Percentiles rank a stretch among this genome's conserved stretches.
Evolutionary conservation across 2,797 vertebrate species (phyloP).

Genomic region (Syngnathus acus): DNA sequence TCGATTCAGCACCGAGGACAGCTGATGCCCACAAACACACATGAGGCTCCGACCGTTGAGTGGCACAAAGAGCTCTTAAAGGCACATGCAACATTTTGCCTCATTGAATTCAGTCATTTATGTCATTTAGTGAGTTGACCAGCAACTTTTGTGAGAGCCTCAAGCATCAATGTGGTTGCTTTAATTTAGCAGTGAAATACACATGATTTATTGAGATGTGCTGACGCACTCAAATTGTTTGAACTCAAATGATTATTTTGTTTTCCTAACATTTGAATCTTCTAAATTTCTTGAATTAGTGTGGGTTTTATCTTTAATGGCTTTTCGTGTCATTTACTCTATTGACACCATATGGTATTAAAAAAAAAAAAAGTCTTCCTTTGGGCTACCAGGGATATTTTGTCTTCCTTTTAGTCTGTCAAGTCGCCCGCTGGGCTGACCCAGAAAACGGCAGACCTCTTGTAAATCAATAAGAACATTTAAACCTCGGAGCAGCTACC

Average conservation of each 20-base stretch:
- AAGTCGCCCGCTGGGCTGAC: conserved; percentile 53
- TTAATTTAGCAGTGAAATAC: conserved; percentile 53
- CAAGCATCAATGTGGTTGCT: conserved; percentile 41
- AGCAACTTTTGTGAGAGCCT: conserved; percentile 24
- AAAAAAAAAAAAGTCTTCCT: conserved; percentile 50
- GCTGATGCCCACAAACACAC: conserved; percentile 63
- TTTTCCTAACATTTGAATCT: neutral
- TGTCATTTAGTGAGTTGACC: conserved; percentile 19
- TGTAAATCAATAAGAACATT: conserved; percentile 28
- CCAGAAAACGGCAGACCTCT: conserved; percentile 46
- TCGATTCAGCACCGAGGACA: conserved; percentile 50
- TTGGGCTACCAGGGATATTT: conserved; percentile 42
- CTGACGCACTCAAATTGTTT: conserved; percentile 30
- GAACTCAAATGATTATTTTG: neutral
- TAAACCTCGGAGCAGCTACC: conserved; percentile 9
- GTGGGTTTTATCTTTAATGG: neutral
- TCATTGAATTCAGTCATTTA: conserved; percentile 8
- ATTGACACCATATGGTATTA: conserved; percentile 50
- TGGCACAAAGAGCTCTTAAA: conserved; percentile 67
- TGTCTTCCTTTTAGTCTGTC: conserved; percentile 40
- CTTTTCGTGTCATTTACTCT: conserved; percentile 3
- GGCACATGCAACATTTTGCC: conserved; percentile 51
- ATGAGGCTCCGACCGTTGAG: conserved; percentile 55
- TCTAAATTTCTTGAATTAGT: neutral
- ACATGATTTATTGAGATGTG: conserved; percentile 47